Evolutionary conservation across 2,888 invertebrate species (phyloP), one percentile per base, ranked within the genome.

Genomic region (Cryptophagus acutangulus): DNA sequence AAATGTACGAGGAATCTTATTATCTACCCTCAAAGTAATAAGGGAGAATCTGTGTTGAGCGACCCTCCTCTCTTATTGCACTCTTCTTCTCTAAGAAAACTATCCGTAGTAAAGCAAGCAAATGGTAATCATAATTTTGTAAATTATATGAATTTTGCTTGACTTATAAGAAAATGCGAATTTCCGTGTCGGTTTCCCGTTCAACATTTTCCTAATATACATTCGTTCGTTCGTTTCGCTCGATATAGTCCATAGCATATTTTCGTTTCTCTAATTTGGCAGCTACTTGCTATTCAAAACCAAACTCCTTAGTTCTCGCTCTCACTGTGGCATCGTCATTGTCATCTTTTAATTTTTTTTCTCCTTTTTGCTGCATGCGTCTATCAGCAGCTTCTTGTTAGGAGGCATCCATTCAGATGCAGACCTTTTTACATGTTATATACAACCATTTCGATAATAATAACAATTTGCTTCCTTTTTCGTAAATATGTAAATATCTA

Each of bases 301-400:
- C 50, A 52, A 42, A 46, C 52, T 43, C 45, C 48, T 52, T 45
- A 40, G 44, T 47, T 48, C 46, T 52, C 51, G 41, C 50, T 51
- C 50, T 48, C 54, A 52, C 48, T 46, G 51, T 45, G 48, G 47
- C 56, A 20, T 9, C 9, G 20, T 20, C n/a, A n/a, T n/a, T n/a
- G n/a, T n/a, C n/a, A n/a, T n/a, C n/a, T n/a, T n/a, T n/a, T n/a
- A n/a, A n/a, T n/a, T n/a, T n/a, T n/a, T n/a, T n/a, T n/a, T n/a
- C n/a, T n/a, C 31, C 57, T 59, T 62, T 62, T 63, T 62, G 63
- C 65, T 62, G 60, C 61, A 57, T 55, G 51, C 59, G 55, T 62
- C 62, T 62, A 63, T 64, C 64, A 61, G 54, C 56, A 61, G 58
- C n/a, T n/a, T n/a, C 64, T 65, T 66, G 62, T 64, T 65, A 64